phyloP scores from a whole-genome alignment of 2,797 vertebrate species.

The Decapterus maruadsi region DNA sequence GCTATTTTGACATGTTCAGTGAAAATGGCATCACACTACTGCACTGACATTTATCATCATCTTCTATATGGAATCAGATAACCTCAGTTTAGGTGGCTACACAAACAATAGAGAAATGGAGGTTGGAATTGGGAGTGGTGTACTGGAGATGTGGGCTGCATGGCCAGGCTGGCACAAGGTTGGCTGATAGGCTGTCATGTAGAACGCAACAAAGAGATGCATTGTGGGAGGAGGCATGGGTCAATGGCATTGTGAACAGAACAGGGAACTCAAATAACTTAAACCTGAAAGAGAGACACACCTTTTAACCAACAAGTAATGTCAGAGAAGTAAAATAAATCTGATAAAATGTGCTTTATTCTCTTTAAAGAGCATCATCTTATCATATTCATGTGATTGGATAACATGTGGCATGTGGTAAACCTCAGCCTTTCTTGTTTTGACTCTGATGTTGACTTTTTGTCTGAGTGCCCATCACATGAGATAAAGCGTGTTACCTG shows the following conservation, averaged over 20 bases:
- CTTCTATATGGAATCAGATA: not conserved
- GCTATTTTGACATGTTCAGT: not conserved
- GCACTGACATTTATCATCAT: not conserved
- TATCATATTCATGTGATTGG: not conserved
- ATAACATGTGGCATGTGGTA: too few species aligned
- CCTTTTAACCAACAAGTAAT: conserved; percentile 51
- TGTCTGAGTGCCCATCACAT: conserved; percentile 5
- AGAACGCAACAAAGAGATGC: conserved; percentile 51
- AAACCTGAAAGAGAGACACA: conserved; percentile 50
- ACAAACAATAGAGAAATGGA: conserved; percentile 8
- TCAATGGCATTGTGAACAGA: conserved; percentile 51
- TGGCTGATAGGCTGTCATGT: conserved; percentile 54
- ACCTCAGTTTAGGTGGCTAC: not conserved
- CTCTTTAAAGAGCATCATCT: not conserved
- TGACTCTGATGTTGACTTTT: conserved; percentile 15
- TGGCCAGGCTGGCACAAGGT: conserved; percentile 32
- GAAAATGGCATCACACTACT: not conserved
- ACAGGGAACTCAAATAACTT: conserved; percentile 46
- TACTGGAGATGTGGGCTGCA: conserved; percentile 15
- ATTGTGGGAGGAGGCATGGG: conserved; percentile 57
- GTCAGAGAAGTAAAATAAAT: conserved; percentile 14
- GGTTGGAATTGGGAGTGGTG: conserved; percentile 26
- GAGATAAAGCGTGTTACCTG: conserved; percentile 26
- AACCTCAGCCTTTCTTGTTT: conserved; percentile 12
- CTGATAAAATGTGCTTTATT: not conserved